Evolutionary conservation across 2,888 invertebrate genomes (phyloP).

Genomic region (Hyppa rectilinea): DNA sequence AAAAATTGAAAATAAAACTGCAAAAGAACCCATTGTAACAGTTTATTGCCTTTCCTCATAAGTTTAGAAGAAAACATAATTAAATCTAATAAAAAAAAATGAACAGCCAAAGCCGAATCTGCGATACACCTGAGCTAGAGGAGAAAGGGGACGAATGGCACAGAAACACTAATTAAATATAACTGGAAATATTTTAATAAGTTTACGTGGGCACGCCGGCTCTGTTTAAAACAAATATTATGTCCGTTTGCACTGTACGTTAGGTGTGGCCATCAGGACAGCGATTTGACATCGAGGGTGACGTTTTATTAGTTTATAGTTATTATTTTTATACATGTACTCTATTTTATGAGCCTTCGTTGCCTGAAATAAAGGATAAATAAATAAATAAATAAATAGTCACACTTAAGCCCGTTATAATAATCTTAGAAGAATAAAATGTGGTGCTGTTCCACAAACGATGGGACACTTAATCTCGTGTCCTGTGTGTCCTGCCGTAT

Average conservation of each 20-base stretch:
- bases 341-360: too few relatives aligned
- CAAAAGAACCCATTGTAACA: slow-evolving; percentile 12
- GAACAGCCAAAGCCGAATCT: slow-evolving; percentile 65
- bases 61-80: slow-evolving; percentile 50
- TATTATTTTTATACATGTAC: too few relatives aligned
- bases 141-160: slow-evolving; percentile 83
- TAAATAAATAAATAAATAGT: too few relatives aligned
- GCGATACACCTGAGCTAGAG: slow-evolving; percentile 82
- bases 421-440: too few relatives aligned
- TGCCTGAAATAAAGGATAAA: too few relatives aligned
- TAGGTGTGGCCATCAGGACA: slow-evolving; percentile 44
- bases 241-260: slow-evolving; percentile 80
- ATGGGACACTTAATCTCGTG: too few relatives aligned
- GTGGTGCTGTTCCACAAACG: too few relatives aligned
- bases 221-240: slow-evolving; percentile 88
- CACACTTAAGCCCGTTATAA: too few relatives aligned
- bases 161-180: slow-evolving; percentile 88
- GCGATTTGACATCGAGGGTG: slow-evolving; percentile 3
- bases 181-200: slow-evolving; percentile 90
- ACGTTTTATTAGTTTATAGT: too few relatives aligned
- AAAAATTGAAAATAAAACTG: slow-evolving; percentile 7
- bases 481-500: too few relatives aligned
- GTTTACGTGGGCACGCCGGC: slow-evolving; percentile 84
- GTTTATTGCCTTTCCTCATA: slow-evolving; percentile 34
- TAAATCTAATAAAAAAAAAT: slow-evolving; percentile 56